These are phyloP conservation scores for Sylvilagus floridanus DNA, from an alignment of 2,797 vertebrate genomes.

Conservation along the genomic window DNA sequence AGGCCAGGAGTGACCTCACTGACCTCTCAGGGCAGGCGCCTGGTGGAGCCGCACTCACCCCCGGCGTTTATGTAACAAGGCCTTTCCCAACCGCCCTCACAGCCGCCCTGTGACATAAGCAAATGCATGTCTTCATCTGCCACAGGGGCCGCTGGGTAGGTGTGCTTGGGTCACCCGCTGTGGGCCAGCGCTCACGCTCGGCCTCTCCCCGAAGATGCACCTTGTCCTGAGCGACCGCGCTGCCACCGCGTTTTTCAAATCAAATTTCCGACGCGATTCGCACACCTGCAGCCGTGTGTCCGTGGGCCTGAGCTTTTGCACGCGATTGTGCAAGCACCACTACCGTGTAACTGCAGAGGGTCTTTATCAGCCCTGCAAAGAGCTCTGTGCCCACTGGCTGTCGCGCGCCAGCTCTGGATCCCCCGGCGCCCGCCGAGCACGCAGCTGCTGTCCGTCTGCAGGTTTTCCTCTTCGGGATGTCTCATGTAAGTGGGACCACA, in stretches of 20 bases:
- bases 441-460: no score
- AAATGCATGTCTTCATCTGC: neutral
- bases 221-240: accelerated
- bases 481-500: no score
- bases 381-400: neutral
- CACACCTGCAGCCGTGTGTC: neutral
- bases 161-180: neutral
- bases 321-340: neutral
- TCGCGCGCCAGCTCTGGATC: neutral
- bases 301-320: neutral
- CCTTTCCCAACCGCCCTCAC: slow-evolving; percentile 65
- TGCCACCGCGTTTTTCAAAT: neutral
- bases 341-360: neutral
- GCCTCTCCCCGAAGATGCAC: accelerated
- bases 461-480: neutral
- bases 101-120: slow-evolving; percentile 54
- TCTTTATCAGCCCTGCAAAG: neutral
- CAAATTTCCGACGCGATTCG: neutral
- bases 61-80: slow-evolving; percentile 43
- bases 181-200: accelerated
- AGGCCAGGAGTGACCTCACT: neutral
- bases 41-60: slow-evolving; percentile 34
- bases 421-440: no score
- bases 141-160: neutral
- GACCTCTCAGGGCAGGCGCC: neutral